Conservation (phyloP, 2,113 vertebrate genomes). For the Podarcis cretensis region DNA sequence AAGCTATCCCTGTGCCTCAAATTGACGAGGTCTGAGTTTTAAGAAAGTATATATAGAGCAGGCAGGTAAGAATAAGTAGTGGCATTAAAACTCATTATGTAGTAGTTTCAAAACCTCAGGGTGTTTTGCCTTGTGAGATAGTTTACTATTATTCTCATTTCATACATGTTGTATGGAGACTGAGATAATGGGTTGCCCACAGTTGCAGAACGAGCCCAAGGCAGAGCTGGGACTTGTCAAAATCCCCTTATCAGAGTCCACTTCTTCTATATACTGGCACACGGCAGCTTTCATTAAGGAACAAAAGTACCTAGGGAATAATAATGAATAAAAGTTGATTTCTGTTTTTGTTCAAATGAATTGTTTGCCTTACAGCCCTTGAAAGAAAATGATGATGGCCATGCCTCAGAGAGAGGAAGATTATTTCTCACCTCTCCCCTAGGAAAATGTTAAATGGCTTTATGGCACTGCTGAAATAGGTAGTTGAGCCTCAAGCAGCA, state of each 20-base stretch:
- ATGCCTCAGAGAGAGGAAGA: not conserved
- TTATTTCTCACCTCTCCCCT: not conserved
- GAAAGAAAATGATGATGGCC: not conserved
- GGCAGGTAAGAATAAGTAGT: not conserved
- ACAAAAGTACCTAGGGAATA: not conserved
- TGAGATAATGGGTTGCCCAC: not conserved
- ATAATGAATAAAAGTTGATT: not conserved
- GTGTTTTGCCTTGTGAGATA: not conserved
- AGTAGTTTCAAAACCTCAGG: not conserved
- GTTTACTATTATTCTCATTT: not conserved
- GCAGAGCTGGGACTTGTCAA: not conserved
- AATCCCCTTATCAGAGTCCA: not conserved
- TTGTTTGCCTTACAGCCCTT: not conserved
- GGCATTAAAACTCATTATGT: not conserved
- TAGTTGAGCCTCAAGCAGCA: not conserved
- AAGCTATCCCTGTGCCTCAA: not conserved
- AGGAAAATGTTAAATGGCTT: not conserved
- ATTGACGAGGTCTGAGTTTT: not conserved
- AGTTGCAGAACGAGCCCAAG: not conserved
- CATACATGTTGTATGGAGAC: not conserved
- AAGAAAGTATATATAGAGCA: not conserved
- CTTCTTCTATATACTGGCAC: not conserved
- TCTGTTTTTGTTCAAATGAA: not conserved
- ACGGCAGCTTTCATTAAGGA: not conserved
- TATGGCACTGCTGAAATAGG: not conserved